These are phyloP conservation scores for Ephestia elutella DNA, from an alignment of 1,140 invertebrate genomes.

Conservation along the genomic window DNA sequence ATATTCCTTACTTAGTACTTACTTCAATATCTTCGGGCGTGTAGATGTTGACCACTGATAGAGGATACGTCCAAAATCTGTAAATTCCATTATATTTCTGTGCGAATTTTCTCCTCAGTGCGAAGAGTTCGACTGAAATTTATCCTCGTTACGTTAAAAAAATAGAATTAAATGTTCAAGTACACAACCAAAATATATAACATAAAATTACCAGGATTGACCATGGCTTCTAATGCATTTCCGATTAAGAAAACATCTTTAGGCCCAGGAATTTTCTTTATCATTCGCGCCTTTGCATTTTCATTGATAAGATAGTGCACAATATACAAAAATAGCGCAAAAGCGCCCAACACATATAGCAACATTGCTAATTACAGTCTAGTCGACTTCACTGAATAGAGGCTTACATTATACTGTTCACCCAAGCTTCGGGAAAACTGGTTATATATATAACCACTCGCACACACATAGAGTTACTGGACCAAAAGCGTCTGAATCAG, in stretches of 20 bases:
- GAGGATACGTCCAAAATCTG: conserved; percentile 31
- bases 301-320: conserved; percentile 24
- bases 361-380: neutral
- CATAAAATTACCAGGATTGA: conserved; percentile 20
- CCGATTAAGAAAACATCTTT: conserved; percentile 26
- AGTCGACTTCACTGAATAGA: neutral
- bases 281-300: conserved; percentile 20
- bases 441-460: neutral
- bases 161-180: neutral
- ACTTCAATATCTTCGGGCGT: conserved; percentile 65
- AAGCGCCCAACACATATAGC: neutral
- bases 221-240: conserved; percentile 17
- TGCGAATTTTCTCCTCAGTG: conserved; percentile 15
- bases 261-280: conserved; percentile 29
- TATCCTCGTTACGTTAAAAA: neutral
- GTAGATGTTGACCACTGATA: conserved; percentile 35
- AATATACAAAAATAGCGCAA: conserved; percentile 17
- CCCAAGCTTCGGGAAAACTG: neutral
- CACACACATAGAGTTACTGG: neutral
- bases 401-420: neutral
- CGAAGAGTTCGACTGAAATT: conserved; percentile 27
- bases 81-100: conserved; percentile 21
- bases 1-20: conserved; percentile 12
- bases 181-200: conserved; percentile 1
- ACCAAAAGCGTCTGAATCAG: neutral